A percentile compares a stretch with the other conserved stretches of the same genome.
These are phyloP conservation scores for Drosophila grimshawi DNA, from an alignment of 1,140 invertebrate genomes.

Conservation along the genomic window DNA sequence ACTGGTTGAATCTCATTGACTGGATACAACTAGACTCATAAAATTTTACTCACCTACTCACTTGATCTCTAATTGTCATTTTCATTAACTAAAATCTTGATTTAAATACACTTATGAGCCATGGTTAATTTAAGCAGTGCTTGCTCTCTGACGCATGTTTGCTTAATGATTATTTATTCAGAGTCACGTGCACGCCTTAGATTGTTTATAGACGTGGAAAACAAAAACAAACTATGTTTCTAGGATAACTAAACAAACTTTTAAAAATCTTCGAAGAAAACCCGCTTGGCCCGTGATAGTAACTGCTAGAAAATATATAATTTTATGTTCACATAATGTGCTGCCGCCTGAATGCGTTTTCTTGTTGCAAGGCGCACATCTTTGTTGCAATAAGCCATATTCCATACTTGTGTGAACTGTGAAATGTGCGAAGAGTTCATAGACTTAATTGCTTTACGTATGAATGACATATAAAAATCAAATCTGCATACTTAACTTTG, in stretches of 20 bases:
- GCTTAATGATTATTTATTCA: too few species aligned
- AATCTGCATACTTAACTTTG: constrained; percentile 64
- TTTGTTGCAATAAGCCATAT: constrained; percentile 20
- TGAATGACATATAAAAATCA: constrained; percentile 51
- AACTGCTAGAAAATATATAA: neutral
- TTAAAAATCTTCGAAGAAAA: neutral
- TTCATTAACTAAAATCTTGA: too few species aligned
- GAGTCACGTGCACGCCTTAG: too few species aligned
- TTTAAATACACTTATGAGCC: too few species aligned
- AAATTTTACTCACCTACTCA: too few species aligned
- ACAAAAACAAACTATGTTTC: neutral
- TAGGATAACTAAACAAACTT: neutral
- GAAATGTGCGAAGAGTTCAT: constrained; percentile 13
- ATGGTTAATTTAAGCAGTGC: too few species aligned
- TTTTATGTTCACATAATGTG: neutral
- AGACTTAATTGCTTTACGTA: constrained; percentile 62
- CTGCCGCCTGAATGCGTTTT: neutral
- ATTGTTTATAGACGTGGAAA: neutral
- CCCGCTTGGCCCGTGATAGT: too few species aligned
- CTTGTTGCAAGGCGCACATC: neutral
- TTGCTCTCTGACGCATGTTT: too few species aligned
- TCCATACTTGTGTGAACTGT: neutral
- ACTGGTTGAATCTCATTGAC: too few species aligned
- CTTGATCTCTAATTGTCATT: too few species aligned
- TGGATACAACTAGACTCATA: too few species aligned